Base-by-base conservation (phyloP, 1,140 invertebrate species). In the Glossosoma conforme region DNA sequence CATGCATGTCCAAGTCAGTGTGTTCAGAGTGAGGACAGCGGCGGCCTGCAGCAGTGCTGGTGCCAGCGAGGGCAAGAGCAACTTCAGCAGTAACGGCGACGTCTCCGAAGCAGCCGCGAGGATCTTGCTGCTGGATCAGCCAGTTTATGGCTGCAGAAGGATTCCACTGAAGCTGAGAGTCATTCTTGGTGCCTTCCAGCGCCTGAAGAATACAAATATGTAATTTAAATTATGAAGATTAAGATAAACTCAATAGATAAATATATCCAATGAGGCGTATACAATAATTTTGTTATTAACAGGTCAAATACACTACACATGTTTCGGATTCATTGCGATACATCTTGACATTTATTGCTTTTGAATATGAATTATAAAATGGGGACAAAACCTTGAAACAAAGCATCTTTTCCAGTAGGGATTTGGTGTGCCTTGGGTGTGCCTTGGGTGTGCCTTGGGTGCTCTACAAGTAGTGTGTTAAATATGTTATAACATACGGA, bases 91-190 rank as follows among this genome's bases (percentile, higher is more conserved):
- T 91, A 4, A 80, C 75, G 0, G 81, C 78, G 3, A 87, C 77
- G 49, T 83, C 81, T 13, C 79, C 84, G 72, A 89, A 91, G 0
- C 86, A 86, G 4, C 89, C 89, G 60, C 89, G 85, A 1, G 77
- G 65, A 17, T 77, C 75, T 68, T 91, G 89, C 13, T 83, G 76
- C 44, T 77, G 77, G n/a, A 83, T 70, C 5, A 91, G 72, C 77
- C 84, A 90, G 11, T 77, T 68, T 3, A 85, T 72, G 1, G 87
- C 87, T 0, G 83, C 81, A 0, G 86, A 83, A 33, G 82, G 77
- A 60, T 89, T 90, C 87, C 87, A 91, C 54, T 74, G 70, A 52
- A 71, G 69, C 75, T 79, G 40, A 61, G 75, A 44, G 77, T 83
- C 60, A 69, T 78, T 61, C 45, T 84, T 82, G 1, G 81, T 74